phyloP scores from a whole-genome alignment of 2,888 invertebrate genomes.

The Reticulitermes lucifugus region DNA sequence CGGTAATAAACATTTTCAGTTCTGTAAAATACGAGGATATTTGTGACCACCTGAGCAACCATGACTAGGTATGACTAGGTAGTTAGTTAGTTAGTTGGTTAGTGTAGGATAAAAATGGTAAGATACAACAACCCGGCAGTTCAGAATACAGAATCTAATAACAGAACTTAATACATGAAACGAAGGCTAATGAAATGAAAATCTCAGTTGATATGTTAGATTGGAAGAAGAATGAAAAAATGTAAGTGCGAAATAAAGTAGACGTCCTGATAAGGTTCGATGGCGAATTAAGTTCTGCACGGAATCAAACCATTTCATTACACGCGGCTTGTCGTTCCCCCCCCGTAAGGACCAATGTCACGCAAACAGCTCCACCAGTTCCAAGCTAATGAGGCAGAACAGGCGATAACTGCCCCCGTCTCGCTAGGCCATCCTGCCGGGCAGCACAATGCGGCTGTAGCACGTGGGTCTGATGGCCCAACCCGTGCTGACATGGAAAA shows the following conservation, averaged over 20 bases:
- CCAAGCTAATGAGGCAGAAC: constrained; percentile 46
- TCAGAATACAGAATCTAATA: neutral
- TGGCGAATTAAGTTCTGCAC: neutral
- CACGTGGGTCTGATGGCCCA: constrained; percentile 36
- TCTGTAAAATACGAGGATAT: no score
- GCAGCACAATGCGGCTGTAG: constrained; percentile 20
- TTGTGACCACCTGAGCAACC: no score
- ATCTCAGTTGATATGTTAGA: neutral
- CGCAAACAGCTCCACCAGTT: constrained; percentile 6
- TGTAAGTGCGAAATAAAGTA: neutral
- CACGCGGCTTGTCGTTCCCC: neutral
- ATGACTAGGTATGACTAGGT: neutral
- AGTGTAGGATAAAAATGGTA: neutral
- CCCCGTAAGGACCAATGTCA: constrained; percentile 19
- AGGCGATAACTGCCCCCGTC: constrained; percentile 46
- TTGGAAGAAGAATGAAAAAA: constrained; percentile 5
- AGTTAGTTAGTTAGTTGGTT: neutral
- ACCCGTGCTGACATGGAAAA: constrained; percentile 34
- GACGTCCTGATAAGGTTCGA: constrained; percentile 10
- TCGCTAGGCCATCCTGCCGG: constrained; percentile 40
- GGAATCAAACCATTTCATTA: constrained; percentile 8
- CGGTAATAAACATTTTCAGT: no score
- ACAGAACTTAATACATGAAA: neutral
- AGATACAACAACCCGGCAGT: neutral
- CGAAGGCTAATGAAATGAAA: neutral